Evolutionary conservation across 2,797 vertebrate species (phyloP).

Genomic region (Hyperoplus lanceolatus): DNA sequence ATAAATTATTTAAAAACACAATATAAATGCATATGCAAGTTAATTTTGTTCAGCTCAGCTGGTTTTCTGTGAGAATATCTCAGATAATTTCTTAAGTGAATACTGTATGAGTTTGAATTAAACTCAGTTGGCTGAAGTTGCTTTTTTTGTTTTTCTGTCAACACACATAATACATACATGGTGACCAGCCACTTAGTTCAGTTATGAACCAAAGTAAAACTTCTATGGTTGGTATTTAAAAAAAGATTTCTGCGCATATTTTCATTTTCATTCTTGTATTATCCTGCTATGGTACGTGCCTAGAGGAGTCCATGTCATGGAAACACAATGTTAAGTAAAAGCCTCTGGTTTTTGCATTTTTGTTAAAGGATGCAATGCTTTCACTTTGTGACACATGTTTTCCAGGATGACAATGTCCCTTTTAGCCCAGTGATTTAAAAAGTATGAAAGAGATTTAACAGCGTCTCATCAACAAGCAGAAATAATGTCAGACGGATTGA

Average conservation of each 20-base stretch:
- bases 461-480: constrained; percentile 42
- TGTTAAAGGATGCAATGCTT: constrained; percentile 9
- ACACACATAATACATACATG: neutral
- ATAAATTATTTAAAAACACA: constrained; percentile 25
- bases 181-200: neutral
- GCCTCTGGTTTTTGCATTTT: constrained; percentile 17
- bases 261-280: constrained; percentile 7
- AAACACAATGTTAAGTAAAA: constrained; percentile 8
- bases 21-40: neutral
- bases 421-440: constrained; percentile 56
- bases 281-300: neutral
- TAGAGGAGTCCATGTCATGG: neutral
- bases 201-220: constrained; percentile 8
- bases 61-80: constrained; percentile 17
- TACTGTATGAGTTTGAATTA: neutral
- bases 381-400: constrained; percentile 38
- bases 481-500: constrained; percentile 50
- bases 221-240: neutral
- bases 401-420: constrained; percentile 41
- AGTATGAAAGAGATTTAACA: constrained; percentile 47
- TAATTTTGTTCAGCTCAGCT: neutral
- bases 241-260: constrained; percentile 2
- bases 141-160: neutral
- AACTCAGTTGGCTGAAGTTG: neutral
- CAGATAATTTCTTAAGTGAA: neutral